A percentile compares a stretch with the other conserved stretches of the same genome.
These are phyloP conservation scores for Deroplatys truncata DNA, from an alignment of 2,888 invertebrate genomes.

Conservation along the genomic window DNA sequence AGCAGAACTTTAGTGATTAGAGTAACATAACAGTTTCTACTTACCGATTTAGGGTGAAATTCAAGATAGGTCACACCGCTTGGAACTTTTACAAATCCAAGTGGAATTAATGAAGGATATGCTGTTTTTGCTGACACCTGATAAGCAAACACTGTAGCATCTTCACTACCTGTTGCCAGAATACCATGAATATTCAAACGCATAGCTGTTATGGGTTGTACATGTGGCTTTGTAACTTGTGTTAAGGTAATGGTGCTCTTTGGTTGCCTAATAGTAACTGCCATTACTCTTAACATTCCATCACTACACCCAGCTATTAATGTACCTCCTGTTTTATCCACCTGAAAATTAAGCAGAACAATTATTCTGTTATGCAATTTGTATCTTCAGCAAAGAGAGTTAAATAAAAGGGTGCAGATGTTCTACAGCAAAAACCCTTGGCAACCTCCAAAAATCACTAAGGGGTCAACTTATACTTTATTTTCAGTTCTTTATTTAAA, in stretches of 20 bases:
- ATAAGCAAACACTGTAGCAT: conserved; percentile 67
- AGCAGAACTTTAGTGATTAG: too few species aligned
- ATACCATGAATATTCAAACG: conserved; percentile 55
- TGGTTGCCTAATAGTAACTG: conserved; percentile 12
- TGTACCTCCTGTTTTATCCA: conserved; percentile 60
- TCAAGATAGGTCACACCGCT: conserved; percentile 60
- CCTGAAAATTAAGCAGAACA: conserved; percentile 41
- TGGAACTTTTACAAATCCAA: conserved; percentile 64
- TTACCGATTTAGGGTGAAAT: conserved; percentile 60
- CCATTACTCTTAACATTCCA: conserved; percentile 61
- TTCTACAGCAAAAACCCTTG: too few species aligned
- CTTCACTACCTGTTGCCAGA: conserved; percentile 63
- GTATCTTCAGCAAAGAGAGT: too few species aligned
- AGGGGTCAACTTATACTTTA: too few species aligned
- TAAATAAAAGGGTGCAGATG: too few species aligned
- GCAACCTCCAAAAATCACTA: too few species aligned
- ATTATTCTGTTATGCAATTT: neutral
- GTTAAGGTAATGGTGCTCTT: conserved; percentile 12
- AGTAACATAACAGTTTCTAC: neutral
- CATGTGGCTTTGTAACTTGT: conserved; percentile 21
- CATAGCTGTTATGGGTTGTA: conserved; percentile 57
- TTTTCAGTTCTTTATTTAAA: too few species aligned
- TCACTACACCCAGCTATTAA: conserved; percentile 66
- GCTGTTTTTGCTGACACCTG: conserved; percentile 41
- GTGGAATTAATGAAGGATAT: conserved; percentile 51